A percentile compares a stretch with the other conserved stretches of the same genome.
Evolutionary conservation across 1,140 invertebrate species (phyloP).

Genomic region (Riptortus pedestris): DNA sequence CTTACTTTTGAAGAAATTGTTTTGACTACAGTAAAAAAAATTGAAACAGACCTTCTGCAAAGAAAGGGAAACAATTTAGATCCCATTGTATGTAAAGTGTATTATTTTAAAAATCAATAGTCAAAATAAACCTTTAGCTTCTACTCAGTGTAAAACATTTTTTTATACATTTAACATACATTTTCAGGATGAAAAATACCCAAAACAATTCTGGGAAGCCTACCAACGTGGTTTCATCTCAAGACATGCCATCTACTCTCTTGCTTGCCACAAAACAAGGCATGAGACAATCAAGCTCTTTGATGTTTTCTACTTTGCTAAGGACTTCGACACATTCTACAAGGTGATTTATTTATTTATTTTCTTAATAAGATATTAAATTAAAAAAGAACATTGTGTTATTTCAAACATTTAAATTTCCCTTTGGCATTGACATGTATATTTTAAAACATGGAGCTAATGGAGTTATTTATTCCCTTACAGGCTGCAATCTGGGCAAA

Average conservation of each 20-base stretch:
- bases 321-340: constrained; percentile 38
- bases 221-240: constrained; percentile 47
- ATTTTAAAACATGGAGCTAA: neutral
- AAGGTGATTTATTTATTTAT: constrained; percentile 19
- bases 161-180: neutral
- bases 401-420: neutral
- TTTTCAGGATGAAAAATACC: constrained; percentile 42
- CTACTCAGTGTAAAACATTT: no score
- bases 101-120: no score
- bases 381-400: neutral
- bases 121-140: no score
- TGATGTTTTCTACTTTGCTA: constrained; percentile 56
- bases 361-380: neutral
- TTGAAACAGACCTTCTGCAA: no score
- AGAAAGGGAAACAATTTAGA: no score
- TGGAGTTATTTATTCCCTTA: constrained; percentile 40
- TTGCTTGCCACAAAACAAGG: constrained; percentile 48
- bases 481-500: constrained; percentile 52
- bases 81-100: no score
- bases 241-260: constrained; percentile 49
- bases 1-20: neutral
- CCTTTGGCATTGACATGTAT: neutral
- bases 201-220: constrained; percentile 46
- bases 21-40: no score
- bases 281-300: constrained; percentile 51